Evolutionary conservation across 2,797 vertebrate species (phyloP).

Genomic region (Cyclopterus lumpus): DNA sequence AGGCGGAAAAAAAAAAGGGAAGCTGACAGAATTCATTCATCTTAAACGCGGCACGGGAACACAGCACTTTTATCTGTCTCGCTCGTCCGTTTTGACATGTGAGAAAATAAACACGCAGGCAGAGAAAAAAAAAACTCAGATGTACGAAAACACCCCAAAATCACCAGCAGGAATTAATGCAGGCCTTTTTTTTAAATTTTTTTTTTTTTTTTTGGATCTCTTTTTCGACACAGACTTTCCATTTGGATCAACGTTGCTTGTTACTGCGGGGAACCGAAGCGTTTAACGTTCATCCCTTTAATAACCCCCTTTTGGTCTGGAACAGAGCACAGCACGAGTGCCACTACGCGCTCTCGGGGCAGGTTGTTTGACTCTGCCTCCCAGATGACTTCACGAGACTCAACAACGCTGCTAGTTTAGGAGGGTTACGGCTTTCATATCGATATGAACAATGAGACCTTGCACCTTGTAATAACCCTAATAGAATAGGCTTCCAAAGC

Average conservation of each 20-base stretch:
- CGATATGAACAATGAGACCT: neutral
- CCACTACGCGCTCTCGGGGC: slow-evolving; percentile 56
- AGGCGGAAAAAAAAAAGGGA: slow-evolving; percentile 15
- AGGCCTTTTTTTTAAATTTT: slow-evolving; percentile 13
- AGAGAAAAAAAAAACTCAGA: slow-evolving; percentile 32
- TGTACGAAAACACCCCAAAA: slow-evolving; percentile 38
- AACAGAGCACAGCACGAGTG: slow-evolving; percentile 52
- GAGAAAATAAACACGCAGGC: slow-evolving; percentile 37
- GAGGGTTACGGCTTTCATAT: neutral
- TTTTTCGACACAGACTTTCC: slow-evolving; percentile 38
- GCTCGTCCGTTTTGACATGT: slow-evolving; percentile 29
- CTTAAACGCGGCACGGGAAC: slow-evolving; percentile 16
- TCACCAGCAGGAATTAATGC: slow-evolving; percentile 66
- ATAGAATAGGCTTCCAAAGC: neutral
- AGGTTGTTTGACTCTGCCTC: slow-evolving; percentile 58
- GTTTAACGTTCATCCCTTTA: slow-evolving; percentile 59
- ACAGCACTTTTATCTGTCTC: neutral
- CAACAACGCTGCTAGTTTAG: neutral
- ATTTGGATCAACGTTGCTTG: slow-evolving; percentile 55
- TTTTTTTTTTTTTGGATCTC: too few species aligned
- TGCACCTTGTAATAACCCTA: neutral
- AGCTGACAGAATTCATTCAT: neutral
- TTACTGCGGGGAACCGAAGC: slow-evolving; percentile 74
- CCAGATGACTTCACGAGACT: neutral
- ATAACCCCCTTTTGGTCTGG: slow-evolving; percentile 69